Percentiles rank a stretch among this genome's conserved stretches.
Evolutionary conservation across 2,113 vertebrate genomes (phyloP).

Genomic region (Okapia johnstoni): DNA sequence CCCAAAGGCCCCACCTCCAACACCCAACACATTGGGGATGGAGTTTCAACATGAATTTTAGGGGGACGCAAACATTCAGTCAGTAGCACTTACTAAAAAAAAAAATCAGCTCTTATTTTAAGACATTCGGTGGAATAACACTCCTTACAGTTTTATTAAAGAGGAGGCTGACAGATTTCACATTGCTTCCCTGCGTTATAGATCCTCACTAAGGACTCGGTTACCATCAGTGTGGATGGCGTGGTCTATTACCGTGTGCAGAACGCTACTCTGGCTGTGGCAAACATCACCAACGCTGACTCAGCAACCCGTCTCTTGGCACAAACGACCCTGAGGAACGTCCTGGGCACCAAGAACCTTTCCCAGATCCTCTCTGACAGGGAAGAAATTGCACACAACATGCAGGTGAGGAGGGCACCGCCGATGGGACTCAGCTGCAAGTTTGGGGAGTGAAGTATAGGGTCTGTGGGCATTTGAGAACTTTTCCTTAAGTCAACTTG

Average conservation of each 20-base stretch:
- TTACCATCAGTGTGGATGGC: slow-evolving; percentile 93
- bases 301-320: slow-evolving; percentile 93
- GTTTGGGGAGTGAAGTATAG: background rate
- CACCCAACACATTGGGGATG: background rate
- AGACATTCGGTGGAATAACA: too few species aligned
- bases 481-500: background rate
- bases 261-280: slow-evolving; percentile 92
- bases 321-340: slow-evolving; percentile 95
- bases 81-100: background rate
- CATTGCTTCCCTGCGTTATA: slow-evolving; percentile 46
- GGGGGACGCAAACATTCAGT: background rate
- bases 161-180: accelerated
- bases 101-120: background rate
- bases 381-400: slow-evolving; percentile 94
- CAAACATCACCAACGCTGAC: slow-evolving; percentile 94
- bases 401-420: slow-evolving; percentile 85
- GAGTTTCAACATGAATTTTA: background rate
- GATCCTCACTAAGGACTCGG: slow-evolving; percentile 97
- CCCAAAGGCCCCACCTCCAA: background rate
- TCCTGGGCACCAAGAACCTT: slow-evolving; percentile 96
- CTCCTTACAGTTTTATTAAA: background rate
- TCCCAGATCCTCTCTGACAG: slow-evolving; percentile 95
- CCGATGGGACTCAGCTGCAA: accelerated
- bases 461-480: accelerated
- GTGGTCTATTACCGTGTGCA: slow-evolving; percentile 98